Evolutionary conservation across 2,888 invertebrate species (phyloP).

Genomic region (Caenorhabditis sp.): DNA sequence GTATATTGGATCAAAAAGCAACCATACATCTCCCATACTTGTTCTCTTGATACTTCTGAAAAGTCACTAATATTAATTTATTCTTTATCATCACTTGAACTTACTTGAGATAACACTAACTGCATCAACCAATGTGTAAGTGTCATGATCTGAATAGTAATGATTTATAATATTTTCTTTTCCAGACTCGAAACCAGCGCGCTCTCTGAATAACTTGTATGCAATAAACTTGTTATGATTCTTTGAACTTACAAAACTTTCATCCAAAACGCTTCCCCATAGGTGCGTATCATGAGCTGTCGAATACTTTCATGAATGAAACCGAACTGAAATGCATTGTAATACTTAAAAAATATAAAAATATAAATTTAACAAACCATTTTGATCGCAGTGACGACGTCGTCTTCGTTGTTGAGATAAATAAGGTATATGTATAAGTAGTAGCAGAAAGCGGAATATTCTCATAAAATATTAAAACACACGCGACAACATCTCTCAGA

Average conservation of each 20-base stretch:
- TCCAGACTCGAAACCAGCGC: slow-evolving; percentile 68
- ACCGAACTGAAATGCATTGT: slow-evolving; percentile 59
- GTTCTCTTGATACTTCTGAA: slow-evolving; percentile 64
- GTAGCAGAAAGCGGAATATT: slow-evolving; percentile 4
- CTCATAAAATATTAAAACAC: slow-evolving; percentile 27
- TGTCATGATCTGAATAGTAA: slow-evolving; percentile 68
- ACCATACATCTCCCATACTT: slow-evolving; percentile 70
- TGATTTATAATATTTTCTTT: slow-evolving; percentile 70
- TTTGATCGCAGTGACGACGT: neutral
- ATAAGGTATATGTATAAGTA: slow-evolving; percentile 6
- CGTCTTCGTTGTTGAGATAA: neutral
- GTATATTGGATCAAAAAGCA: slow-evolving; percentile 68
- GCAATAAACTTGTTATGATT: no score
- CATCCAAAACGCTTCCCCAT: slow-evolving; percentile 68
- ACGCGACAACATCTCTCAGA: slow-evolving; percentile 14
- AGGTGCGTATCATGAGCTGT: slow-evolving; percentile 62
- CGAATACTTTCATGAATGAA: slow-evolving; percentile 70
- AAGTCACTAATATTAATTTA: neutral
- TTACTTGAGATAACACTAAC: slow-evolving; percentile 63
- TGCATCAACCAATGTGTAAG: slow-evolving; percentile 64
- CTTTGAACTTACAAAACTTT: slow-evolving; percentile 63
- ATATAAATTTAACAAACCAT: slow-evolving; percentile 31
- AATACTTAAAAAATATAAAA: neutral
- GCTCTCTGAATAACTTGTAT: slow-evolving; percentile 27
- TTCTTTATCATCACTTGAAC: no score